phyloP scores from a whole-genome alignment of 2,113 vertebrate species.

The human (Homo sapiens) region GRCh38 chr2:119293501-119294000 shows the following conservation, averaged over 20 bases:
- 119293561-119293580: background rate
- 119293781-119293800: background rate
- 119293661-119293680: background rate
- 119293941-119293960: background rate
- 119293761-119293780: background rate
- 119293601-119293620: background rate
- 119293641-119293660: background rate
- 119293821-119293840: background rate
- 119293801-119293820: background rate
- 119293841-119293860: background rate
- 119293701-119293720: background rate
- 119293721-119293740: background rate
- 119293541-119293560: background rate
- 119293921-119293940: background rate
- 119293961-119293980: background rate
- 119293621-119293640: background rate
- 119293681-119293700: fast-evolving
- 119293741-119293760: background rate
- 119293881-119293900: background rate
- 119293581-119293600: background rate
- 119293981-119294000: background rate
- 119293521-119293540: background rate
- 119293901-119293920: background rate
- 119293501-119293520: background rate
- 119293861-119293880: background rate